Evolutionary conservation across 2,797 vertebrate genomes (phyloP), one percentile per base, ranked within the genome.

Genomic region (Sebastes minor): DNA sequence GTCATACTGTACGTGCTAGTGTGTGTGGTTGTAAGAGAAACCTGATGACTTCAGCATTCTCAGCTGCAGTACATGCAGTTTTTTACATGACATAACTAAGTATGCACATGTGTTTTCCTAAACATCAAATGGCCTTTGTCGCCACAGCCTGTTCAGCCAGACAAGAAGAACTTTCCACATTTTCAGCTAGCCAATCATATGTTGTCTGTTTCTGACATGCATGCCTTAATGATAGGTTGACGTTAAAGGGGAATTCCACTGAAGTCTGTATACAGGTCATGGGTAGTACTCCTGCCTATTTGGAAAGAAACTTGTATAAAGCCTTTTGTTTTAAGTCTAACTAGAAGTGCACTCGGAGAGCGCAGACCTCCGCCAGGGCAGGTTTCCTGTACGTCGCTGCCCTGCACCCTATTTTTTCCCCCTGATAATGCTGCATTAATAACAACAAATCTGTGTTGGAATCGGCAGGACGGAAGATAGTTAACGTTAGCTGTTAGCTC

Each of bases 211-310:
- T 74, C 42, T 65, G 32, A 73, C 28, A 25, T 67, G 30, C 28
- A 25, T 67, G 42, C 18, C 22, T 61, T 73, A 61, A 74, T 74
- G 33, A 74, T 46, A 63, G 16, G 32, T 33, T 80, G 11, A 69
- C 7, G 25, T 38, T 30, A 68, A 79, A 71, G 61, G 68, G 69
- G 33, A 71, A 70, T 14, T 63, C 46, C 30, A 35, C 28, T 2
- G 30, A 25, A 32, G 32, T 42, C 25, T n/a, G 10, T 35, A 52
- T 27, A 23, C 6, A 30, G 20, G 33, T 32, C n/a, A 25, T 61
- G 35, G 25, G 32, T 27, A 30, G 32, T 16, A 11, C 18, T n/a
- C 16, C 25, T 23, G 35, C 27, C 2, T 49, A n/a, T 38, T 42
- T 52, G 64, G 6, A 18, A 38, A 38, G 7, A 11, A 27, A 27